Percentiles rank a stretch among this genome's conserved stretches.
Evolutionary conservation across 2,797 vertebrate species (phyloP).

Genomic region (Argyrosomus regius): DNA sequence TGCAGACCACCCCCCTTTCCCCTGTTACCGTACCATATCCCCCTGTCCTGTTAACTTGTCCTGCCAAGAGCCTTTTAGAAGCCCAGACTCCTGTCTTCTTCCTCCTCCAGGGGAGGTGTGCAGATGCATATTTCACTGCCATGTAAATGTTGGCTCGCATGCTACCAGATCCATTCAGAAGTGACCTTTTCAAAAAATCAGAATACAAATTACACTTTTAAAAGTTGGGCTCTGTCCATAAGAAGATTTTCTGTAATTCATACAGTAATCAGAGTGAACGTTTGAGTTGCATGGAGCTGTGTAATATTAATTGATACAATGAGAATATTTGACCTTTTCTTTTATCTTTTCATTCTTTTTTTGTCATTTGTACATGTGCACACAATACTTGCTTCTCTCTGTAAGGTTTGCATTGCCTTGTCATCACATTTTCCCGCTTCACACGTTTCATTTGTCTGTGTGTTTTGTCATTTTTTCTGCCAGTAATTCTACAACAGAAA

Average conservation of each 20-base stretch:
- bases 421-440: constrained; percentile 28
- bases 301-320: constrained; percentile 24
- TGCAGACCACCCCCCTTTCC: constrained; percentile 65
- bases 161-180: constrained; percentile 53
- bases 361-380: constrained; percentile 30
- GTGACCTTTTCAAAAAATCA: constrained; percentile 63
- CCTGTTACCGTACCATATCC: constrained; percentile 38
- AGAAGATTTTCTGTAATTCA: constrained; percentile 42
- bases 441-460: constrained; percentile 55
- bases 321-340: constrained; percentile 29
- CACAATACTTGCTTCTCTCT: constrained; percentile 34
- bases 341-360: constrained; percentile 17
- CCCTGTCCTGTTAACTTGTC: constrained; percentile 63
- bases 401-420: constrained; percentile 30
- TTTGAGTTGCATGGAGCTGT: constrained; percentile 60
- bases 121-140: constrained; percentile 57
- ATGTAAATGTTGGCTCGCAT: constrained; percentile 64
- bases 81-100: constrained; percentile 48
- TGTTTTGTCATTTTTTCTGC: constrained; percentile 56
- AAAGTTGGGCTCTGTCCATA: constrained; percentile 39
- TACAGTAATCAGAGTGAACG: constrained; percentile 37
- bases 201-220: constrained; percentile 56
- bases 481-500: constrained; percentile 39
- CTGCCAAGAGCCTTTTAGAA: constrained; percentile 62
- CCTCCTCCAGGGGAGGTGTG: constrained; percentile 47